Evolutionary conservation across 2,888 invertebrate genomes (phyloP).

Genomic region (Cataglyphis rosenhaueri): DNA sequence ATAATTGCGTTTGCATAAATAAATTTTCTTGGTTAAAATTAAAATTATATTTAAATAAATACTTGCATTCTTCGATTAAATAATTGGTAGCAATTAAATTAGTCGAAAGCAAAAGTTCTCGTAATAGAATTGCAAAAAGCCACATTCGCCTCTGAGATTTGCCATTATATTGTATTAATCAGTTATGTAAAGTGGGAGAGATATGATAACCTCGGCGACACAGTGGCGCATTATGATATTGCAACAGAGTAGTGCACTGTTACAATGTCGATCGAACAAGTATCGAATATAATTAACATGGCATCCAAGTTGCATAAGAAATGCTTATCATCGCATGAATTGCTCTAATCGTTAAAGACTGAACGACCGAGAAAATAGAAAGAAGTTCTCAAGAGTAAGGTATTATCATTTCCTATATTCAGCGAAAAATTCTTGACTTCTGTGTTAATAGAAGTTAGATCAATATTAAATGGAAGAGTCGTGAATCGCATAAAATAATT

Average conservation of each 20-base stretch:
- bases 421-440: constrained; percentile 52
- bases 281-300: constrained; percentile 65
- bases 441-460: constrained; percentile 41
- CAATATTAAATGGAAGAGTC: constrained; percentile 35
- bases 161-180: constrained; percentile 58
- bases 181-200: constrained; percentile 62
- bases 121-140: constrained; percentile 35
- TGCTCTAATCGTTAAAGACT: constrained; percentile 20
- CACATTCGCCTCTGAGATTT: constrained; percentile 38
- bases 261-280: constrained; percentile 48
- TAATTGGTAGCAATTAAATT: neutral
- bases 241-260: constrained; percentile 56
- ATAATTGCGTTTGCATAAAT: neutral
- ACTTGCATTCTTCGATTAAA: constrained; percentile 6
- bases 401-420: constrained; percentile 56
- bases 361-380: constrained; percentile 52
- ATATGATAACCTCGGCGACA: constrained; percentile 60
- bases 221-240: constrained; percentile 57
- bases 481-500: neutral
- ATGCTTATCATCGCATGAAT: constrained; percentile 28
- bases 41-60: constrained; percentile 19
- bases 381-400: constrained; percentile 44
- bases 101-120: constrained; percentile 18
- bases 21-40: constrained; percentile 8
- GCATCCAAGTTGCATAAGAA: constrained; percentile 61